phyloP scores from a whole-genome alignment of 1,140 invertebrate genomes.

The Euschistus heros region DNA sequence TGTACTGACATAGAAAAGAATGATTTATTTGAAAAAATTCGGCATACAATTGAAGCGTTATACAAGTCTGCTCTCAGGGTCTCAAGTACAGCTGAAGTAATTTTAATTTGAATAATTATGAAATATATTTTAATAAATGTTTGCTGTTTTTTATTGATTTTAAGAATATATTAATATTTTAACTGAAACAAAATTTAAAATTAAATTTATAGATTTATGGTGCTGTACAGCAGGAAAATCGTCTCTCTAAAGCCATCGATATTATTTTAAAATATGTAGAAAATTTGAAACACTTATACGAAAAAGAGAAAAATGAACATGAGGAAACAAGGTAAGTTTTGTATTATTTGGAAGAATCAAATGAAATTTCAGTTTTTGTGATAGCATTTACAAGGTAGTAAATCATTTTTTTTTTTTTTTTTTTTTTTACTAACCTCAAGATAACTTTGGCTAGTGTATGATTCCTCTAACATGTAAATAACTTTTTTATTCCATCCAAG shows the following conservation, averaged over 20 bases:
- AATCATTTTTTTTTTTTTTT: too few species aligned
- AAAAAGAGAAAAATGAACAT: constrained; percentile 28
- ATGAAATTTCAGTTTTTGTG: too few species aligned
- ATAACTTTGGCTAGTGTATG: too few species aligned
- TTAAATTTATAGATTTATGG: constrained; percentile 33
- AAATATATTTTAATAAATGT: too few species aligned
- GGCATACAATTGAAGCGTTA: constrained; percentile 38
- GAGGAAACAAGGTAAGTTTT: constrained; percentile 27
- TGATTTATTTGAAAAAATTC: constrained; percentile 36
- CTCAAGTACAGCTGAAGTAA: constrained; percentile 39
- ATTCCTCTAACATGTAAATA: too few species aligned
- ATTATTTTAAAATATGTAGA: constrained; percentile 44
- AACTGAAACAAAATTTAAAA: not conserved
- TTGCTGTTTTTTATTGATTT: too few species aligned
- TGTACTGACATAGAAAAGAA: constrained; percentile 34
- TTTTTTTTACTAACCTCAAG: too few species aligned
- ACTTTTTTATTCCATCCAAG: too few species aligned
- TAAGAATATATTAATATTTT: not conserved
- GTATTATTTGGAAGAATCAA: too few species aligned
- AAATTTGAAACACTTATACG: constrained; percentile 35
- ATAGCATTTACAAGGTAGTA: too few species aligned
- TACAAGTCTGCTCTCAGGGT: constrained; percentile 36
- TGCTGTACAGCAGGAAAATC: constrained; percentile 42
- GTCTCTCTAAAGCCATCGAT: constrained; percentile 41
- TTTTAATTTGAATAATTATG: not conserved